Evolutionary conservation across 2,888 invertebrate species (phyloP).

Genomic region (Chydorus sphaericus): DNA sequence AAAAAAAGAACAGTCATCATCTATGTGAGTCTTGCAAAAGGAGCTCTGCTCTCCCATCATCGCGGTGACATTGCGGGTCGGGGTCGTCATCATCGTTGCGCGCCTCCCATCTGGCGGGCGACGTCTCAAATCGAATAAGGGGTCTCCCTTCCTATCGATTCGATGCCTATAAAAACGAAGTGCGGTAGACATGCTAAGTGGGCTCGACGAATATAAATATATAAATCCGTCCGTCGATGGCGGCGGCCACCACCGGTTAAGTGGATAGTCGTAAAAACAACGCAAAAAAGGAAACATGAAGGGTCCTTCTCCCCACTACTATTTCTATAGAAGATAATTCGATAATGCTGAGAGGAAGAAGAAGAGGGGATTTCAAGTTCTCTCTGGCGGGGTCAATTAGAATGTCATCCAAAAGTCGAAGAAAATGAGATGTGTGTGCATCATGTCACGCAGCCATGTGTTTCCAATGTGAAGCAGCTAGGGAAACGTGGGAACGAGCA

Average conservation of each 20-base stretch:
- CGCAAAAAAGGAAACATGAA: not conserved
- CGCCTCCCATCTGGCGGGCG: constrained; percentile 1
- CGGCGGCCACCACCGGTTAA: constrained; percentile 1
- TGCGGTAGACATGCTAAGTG: too few relatives aligned
- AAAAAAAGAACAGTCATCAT: too few relatives aligned
- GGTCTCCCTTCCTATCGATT: too few relatives aligned
- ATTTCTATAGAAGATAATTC: not conserved
- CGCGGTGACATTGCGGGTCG: too few relatives aligned
- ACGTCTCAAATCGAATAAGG: too few relatives aligned
- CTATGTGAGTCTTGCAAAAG: too few relatives aligned
- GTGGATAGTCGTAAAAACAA: constrained; percentile 1
- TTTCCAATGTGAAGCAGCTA: not conserved
- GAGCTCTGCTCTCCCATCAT: too few relatives aligned
- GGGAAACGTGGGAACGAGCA: not conserved
- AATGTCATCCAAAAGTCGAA: not conserved
- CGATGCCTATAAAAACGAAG: too few relatives aligned
- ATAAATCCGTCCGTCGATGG: too few relatives aligned
- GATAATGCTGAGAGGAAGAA: not conserved
- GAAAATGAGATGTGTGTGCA: not conserved
- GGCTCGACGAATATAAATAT: too few relatives aligned
- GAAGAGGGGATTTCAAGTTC: not conserved
- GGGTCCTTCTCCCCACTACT: too few relatives aligned
- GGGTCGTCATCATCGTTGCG: not conserved
- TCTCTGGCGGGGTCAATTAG: not conserved
- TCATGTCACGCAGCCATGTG: constrained; percentile 5